Conservation (phyloP, 2,888 invertebrate genomes). For the Eremobia ochroleuca region DNA sequence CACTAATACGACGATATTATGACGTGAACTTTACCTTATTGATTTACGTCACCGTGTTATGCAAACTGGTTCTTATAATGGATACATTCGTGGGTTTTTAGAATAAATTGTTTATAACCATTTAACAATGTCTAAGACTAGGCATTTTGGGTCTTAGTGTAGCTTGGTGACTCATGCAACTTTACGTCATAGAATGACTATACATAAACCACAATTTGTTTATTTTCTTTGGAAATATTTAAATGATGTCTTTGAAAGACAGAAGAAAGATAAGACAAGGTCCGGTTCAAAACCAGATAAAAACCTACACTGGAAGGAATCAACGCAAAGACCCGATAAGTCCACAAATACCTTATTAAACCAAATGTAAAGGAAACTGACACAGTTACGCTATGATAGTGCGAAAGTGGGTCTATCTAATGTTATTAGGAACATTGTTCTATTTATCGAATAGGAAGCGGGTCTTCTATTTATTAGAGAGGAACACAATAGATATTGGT, state of each 20-base stretch:
- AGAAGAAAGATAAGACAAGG: conserved; percentile 13
- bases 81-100: conserved; percentile 41
- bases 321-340: background rate
- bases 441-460: conserved; percentile 31
- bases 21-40: conserved; percentile 67
- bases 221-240: conserved; percentile 37
- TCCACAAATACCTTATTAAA: conserved; percentile 2
- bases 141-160: conserved; percentile 5
- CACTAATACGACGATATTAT: conserved; percentile 60
- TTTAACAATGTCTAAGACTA: conserved; percentile 24
- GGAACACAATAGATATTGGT: conserved; percentile 38
- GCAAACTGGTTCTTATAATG: conserved; percentile 57
- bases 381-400: background rate
- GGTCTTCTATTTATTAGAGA: conserved; percentile 25
- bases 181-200: conserved; percentile 23
- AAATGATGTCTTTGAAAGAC: background rate
- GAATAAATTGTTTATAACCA: conserved; percentile 33
- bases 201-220: background rate
- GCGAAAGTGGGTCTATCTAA: conserved; percentile 16
- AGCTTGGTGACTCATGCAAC: conserved; percentile 37
- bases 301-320: background rate
- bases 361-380: conserved; percentile 19
- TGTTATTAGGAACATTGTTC: conserved; percentile 23
- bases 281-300: conserved; percentile 35
- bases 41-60: conserved; percentile 67